These are phyloP conservation scores for Oscheius sp. DNA, from an alignment of 2,888 invertebrate species.

Conservation along the genomic window DNA sequence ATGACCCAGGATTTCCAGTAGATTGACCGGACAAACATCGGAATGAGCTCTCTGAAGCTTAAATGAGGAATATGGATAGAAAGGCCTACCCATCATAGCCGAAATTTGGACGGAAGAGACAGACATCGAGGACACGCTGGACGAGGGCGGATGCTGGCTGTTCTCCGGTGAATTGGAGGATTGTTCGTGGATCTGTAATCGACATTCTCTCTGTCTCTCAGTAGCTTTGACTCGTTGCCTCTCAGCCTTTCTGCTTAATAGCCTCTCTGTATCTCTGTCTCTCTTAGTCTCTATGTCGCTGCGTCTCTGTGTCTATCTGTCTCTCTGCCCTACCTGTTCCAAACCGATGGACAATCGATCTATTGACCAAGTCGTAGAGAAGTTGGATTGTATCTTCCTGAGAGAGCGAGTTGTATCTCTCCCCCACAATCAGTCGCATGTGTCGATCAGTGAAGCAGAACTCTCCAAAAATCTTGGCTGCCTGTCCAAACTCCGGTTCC, in stretches of 20 bases:
- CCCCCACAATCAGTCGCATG: conserved; percentile 34
- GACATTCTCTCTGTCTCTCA: too few species aligned
- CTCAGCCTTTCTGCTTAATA: too few species aligned
- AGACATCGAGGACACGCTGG: conserved; percentile 28
- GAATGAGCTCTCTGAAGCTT: conserved; percentile 10
- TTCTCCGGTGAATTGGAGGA: background rate
- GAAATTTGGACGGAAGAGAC: conserved; percentile 21
- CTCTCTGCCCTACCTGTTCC: background rate
- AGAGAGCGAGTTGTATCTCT: conserved; percentile 5
- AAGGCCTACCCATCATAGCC: background rate
- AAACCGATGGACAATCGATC: background rate
- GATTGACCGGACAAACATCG: conserved; percentile 21
- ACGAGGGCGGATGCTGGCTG: conserved; percentile 3
- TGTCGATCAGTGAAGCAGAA: conserved; percentile 40
- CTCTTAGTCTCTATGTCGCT: too few species aligned
- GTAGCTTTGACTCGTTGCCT: too few species aligned
- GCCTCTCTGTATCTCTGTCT: too few species aligned
- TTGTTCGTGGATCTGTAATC: conserved; percentile 1
- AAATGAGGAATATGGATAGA: background rate
- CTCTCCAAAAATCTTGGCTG: conserved; percentile 45
- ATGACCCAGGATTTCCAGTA: conserved; percentile 39
- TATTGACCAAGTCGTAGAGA: conserved; percentile 29
- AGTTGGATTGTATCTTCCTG: conserved; percentile 35
- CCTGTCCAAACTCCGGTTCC: conserved; percentile 42
- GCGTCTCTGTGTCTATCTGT: too few species aligned